Conservation (phyloP, 2,113 vertebrate species). For the Opisthocomus hoazin region DNA sequence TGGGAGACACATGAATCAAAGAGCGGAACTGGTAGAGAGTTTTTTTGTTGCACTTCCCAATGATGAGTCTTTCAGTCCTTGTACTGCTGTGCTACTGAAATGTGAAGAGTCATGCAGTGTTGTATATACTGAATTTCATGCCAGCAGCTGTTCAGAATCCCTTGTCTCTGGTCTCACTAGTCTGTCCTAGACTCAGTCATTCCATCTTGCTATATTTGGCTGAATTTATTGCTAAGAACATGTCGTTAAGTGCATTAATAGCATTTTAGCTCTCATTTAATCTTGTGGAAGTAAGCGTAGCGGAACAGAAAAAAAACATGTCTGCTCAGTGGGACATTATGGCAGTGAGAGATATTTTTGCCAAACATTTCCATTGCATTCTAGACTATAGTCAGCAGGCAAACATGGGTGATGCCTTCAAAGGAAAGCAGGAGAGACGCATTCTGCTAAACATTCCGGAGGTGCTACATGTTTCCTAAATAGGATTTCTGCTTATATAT, state of each 20-base stretch:
- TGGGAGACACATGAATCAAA: neutral
- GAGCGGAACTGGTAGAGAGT: neutral
- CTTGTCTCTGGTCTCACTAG: neutral
- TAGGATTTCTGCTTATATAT: neutral
- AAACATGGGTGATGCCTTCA: neutral
- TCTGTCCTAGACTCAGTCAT: neutral
- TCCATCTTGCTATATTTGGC: constrained; percentile 14
- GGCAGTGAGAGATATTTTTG: constrained; percentile 40
- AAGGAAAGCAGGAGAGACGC: neutral
- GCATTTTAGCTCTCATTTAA: neutral
- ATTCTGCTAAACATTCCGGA: constrained; percentile 12
- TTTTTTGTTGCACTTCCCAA: neutral
- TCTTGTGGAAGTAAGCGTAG: neutral
- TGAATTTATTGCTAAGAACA: neutral
- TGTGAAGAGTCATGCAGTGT: neutral
- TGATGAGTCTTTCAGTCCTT: neutral
- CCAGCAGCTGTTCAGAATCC: neutral
- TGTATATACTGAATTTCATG: neutral
- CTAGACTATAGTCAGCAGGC: constrained; percentile 2
- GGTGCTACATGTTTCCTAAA: neutral
- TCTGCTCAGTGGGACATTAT: neutral
- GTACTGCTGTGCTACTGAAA: neutral
- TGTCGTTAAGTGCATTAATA: neutral
- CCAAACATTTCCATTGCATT: constrained; percentile 16
- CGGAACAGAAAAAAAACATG: neutral